Percentiles rank a stretch among this genome's conserved stretches.
These are phyloP conservation scores for Ia io DNA, from an alignment of 2,113 vertebrate genomes.

Conservation along the genomic window DNA sequence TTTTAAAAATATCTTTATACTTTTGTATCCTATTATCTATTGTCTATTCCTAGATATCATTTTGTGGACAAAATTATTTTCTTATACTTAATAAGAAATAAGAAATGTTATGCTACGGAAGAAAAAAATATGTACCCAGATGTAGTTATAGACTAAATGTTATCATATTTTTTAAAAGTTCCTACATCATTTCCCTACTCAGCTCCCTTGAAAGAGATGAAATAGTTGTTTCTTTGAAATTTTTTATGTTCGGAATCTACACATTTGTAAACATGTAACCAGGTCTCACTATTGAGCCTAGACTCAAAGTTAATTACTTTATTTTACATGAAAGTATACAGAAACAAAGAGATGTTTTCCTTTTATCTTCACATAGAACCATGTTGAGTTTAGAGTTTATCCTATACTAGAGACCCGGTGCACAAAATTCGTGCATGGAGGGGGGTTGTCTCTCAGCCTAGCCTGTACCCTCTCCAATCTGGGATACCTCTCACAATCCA, in stretches of 20 bases:
- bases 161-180: not conserved
- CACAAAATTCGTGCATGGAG: too few relatives aligned
- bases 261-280: not conserved
- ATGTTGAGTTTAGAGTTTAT: not conserved
- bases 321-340: not conserved
- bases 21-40: not conserved
- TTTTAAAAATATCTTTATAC: not conserved
- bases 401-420: too few relatives aligned
- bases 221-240: slow-evolving; percentile 20
- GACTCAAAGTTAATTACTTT: slow-evolving; percentile 21
- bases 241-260: not conserved
- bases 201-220: not conserved
- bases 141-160: slow-evolving; percentile 8
- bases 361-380: not conserved
- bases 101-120: not conserved
- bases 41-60: not conserved
- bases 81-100: slow-evolving; percentile 5
- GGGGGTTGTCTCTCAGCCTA: too few relatives aligned
- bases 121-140: not conserved
- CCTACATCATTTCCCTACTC: not conserved
- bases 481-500: too few relatives aligned
- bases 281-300: not conserved
- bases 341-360: not conserved
- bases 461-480: too few relatives aligned
- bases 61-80: slow-evolving; percentile 5